These are phyloP conservation scores for Clarias macrocephalus DNA, from an alignment of 2,113 vertebrate genomes.

Conservation along the genomic window DNA sequence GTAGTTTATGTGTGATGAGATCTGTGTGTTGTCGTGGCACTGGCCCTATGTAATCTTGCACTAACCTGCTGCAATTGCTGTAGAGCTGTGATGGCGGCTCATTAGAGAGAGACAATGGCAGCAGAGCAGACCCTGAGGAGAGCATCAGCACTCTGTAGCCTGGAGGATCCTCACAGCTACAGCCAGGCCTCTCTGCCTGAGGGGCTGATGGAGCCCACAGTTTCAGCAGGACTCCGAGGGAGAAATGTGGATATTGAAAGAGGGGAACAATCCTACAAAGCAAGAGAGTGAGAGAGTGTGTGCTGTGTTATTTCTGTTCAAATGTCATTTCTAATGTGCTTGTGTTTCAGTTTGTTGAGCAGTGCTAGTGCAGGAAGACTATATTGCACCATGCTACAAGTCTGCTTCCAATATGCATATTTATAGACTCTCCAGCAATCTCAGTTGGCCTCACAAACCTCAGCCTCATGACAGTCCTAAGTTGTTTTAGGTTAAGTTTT, in stretches of 20 bases:
- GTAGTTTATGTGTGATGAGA: neutral
- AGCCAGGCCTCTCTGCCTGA: slow-evolving; percentile 35
- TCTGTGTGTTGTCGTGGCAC: slow-evolving; percentile 18
- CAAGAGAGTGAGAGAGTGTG: slow-evolving; percentile 15
- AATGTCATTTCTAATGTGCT: slow-evolving; percentile 44
- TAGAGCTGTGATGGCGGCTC: slow-evolving; percentile 41
- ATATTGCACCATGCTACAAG: slow-evolving; percentile 6
- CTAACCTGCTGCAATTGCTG: slow-evolving; percentile 36
- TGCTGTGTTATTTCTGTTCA: slow-evolving; percentile 39
- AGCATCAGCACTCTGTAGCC: slow-evolving; percentile 13
- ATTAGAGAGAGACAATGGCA: slow-evolving; percentile 44
- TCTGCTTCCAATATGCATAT: slow-evolving; percentile 23
- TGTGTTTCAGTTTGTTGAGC: slow-evolving; percentile 32
- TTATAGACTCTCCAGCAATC: slow-evolving; percentile 22
- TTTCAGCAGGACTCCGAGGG: neutral
- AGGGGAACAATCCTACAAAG: slow-evolving; percentile 12
- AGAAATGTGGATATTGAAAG: slow-evolving; percentile 15
- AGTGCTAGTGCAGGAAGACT: slow-evolving; percentile 7
- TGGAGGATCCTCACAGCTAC: slow-evolving; percentile 39
- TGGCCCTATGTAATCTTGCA: slow-evolving; percentile 26
- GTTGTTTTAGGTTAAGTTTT: slow-evolving; percentile 19
- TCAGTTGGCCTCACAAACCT: slow-evolving; percentile 10
- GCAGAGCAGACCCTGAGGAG: slow-evolving; percentile 40
- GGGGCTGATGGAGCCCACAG: slow-evolving; percentile 36
- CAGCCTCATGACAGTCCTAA: slow-evolving; percentile 2